Percentiles rank a stretch among this genome's conserved stretches.
Conservation (phyloP, 2,113 vertebrate species). For the Hippolais icterina region DNA sequence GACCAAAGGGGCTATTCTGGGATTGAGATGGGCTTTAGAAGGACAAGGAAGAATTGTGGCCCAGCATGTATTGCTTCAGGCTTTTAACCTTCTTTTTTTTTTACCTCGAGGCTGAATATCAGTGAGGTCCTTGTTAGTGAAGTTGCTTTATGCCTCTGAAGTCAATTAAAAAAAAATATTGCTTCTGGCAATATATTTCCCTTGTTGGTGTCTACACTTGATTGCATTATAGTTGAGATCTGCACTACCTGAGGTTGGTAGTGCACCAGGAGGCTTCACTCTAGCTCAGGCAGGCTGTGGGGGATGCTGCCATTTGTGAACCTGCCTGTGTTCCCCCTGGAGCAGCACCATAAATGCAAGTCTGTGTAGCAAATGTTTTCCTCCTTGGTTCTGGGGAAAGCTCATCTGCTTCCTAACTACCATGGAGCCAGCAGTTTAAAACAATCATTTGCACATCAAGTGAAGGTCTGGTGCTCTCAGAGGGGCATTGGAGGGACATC, state of each 20-base stretch:
- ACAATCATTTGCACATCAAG: background rate
- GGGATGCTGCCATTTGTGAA: background rate
- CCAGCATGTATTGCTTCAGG: background rate
- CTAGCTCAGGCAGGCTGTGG: background rate
- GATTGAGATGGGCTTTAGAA: background rate
- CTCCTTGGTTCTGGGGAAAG: background rate
- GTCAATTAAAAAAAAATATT: background rate
- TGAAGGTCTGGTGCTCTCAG: background rate
- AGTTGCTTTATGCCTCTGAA: background rate
- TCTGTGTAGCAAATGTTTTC: background rate
- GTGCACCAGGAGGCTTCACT: background rate
- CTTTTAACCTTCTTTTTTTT: background rate
- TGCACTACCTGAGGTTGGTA: background rate
- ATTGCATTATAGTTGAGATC: background rate
- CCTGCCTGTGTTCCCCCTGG: background rate
- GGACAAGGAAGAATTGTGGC: background rate
- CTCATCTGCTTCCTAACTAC: background rate
- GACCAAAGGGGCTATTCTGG: background rate
- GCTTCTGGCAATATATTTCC: background rate
- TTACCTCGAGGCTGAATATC: background rate
- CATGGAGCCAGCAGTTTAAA: background rate
- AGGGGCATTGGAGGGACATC: background rate
- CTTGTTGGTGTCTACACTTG: background rate
- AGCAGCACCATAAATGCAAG: background rate
- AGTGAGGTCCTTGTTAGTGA: background rate